Percentiles rank a stretch among this genome's conserved stretches.
These are phyloP conservation scores for Matsumurasca onukii DNA, from an alignment of 1,140 invertebrate species.

Conservation along the genomic window DNA sequence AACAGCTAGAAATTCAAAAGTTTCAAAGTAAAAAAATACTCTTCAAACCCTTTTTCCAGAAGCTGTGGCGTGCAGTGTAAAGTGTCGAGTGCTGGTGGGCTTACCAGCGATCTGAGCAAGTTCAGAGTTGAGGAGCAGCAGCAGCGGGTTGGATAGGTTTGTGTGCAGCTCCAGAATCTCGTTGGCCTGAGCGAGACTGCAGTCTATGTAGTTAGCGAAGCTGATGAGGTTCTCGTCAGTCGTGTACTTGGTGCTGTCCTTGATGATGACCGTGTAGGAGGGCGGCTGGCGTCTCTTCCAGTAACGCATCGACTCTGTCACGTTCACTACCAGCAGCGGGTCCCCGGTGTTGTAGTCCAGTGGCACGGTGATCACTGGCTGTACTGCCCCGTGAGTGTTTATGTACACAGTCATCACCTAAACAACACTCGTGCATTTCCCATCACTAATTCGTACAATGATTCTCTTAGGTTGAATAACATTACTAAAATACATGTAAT, in stretches of 20 bases:
- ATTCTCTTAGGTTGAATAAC: too few species aligned
- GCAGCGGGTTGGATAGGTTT: not conserved
- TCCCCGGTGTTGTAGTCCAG: conserved; percentile 7
- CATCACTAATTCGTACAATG: too few species aligned
- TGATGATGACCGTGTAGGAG: not conserved
- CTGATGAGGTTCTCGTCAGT: not conserved
- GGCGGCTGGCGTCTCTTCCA: not conserved
- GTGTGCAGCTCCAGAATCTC: not conserved
- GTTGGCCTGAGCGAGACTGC: not conserved
- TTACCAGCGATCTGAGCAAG: not conserved
- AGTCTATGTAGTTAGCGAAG: conserved; percentile 3
- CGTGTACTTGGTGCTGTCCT: not conserved
- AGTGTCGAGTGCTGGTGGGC: not conserved
- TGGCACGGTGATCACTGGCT: not conserved
- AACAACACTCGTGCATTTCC: not conserved
- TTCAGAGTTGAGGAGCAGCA: not conserved
- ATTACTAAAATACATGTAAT: not conserved
- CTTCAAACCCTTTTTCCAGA: too few species aligned
- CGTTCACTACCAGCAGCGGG: not conserved
- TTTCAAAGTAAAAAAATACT: too few species aligned
- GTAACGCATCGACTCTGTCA: not conserved
- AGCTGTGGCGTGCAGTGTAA: too few species aligned
- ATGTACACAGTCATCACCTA: conserved; percentile 10
- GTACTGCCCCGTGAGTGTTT: not conserved
- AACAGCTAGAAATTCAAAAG: too few species aligned